Evolutionary conservation across 2,888 invertebrate species (phyloP), one percentile per base, ranked within the genome.

Genomic region (Choristoneura rosaceana): DNA sequence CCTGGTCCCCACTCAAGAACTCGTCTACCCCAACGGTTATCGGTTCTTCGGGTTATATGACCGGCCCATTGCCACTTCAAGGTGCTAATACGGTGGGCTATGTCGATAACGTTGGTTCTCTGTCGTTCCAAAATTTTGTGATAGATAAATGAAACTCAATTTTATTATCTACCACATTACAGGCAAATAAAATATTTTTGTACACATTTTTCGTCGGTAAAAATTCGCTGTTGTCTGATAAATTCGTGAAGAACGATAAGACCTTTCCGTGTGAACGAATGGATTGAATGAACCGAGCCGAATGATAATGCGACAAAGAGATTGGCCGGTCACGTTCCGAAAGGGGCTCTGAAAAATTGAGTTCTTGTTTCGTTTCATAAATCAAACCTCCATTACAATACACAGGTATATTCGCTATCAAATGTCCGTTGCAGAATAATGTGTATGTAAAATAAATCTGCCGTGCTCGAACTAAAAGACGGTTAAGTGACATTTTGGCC

Each of bases 251-350:
- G 41, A 62, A 2, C 38, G 67, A 71, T 71, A 67, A 67, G n/a
- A 17, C 61, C 25, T 38, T 71, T 71, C 71, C 62, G 58, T 50
- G 9, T 62, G 67, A 68, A 47, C 43, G 62, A 62, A 67, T 45
- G 58, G 62, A 71, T 62, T 71, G 71, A 67, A 58, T 41, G 61
- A 71, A 62, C 60, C 25, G 52, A 4, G 43, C 47, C 55, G 62
- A 71, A 67, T 68, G 71, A 63, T 66, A 66, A 71, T 71, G 58
- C 47, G 62, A 67, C 67, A 71, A 63, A 67, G 55, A 63, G 62
- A 62, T 63, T 55, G 55, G 17, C 41, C 58, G 58, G 71, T 64
- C 71, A 71, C 71, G 67, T 58, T 38, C 61, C 5, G 67, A 43
- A 62, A 25, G 47, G 38, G 38, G n/a, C 25, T 10, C 10, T 33